Evolutionary conservation across 2,113 vertebrate species (phyloP).

Genomic region (Phyllostomus discolor): DNA sequence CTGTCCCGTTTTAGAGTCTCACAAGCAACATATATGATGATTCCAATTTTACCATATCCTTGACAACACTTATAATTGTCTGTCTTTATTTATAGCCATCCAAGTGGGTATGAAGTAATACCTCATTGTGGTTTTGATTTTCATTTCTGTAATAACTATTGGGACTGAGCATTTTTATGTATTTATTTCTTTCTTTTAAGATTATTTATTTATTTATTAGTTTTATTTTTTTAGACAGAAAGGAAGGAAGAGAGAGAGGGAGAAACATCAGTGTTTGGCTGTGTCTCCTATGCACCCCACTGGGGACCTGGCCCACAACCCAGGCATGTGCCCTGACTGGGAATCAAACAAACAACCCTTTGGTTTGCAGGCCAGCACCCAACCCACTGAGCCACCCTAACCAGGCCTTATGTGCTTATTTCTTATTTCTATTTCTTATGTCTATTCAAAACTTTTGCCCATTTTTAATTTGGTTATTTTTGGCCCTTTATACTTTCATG

Average conservation of each 20-base stretch:
- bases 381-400: too few species aligned
- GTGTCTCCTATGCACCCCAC: too few species aligned
- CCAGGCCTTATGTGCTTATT: not conserved
- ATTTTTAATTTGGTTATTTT: not conserved
- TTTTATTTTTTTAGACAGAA: too few species aligned
- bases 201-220: too few species aligned
- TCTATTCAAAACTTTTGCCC: not conserved
- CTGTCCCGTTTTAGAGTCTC: not conserved
- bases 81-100: not conserved
- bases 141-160: not conserved
- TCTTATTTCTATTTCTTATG: not conserved
- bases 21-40: not conserved
- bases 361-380: too few species aligned
- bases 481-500: not conserved
- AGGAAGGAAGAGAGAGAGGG: too few species aligned
- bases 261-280: too few species aligned
- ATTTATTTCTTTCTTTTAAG: too few species aligned
- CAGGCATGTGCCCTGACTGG: too few species aligned
- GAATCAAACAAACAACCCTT: too few species aligned
- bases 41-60: not conserved
- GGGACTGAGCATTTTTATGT: not conserved
- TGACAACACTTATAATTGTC: not conserved
- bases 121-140: not conserved
- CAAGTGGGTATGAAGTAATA: not conserved
- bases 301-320: too few species aligned